A percentile compares a stretch with the other conserved stretches of the same genome.
Conservation (phyloP, 2,888 invertebrate species). For the Drosophila monieri region DNA sequence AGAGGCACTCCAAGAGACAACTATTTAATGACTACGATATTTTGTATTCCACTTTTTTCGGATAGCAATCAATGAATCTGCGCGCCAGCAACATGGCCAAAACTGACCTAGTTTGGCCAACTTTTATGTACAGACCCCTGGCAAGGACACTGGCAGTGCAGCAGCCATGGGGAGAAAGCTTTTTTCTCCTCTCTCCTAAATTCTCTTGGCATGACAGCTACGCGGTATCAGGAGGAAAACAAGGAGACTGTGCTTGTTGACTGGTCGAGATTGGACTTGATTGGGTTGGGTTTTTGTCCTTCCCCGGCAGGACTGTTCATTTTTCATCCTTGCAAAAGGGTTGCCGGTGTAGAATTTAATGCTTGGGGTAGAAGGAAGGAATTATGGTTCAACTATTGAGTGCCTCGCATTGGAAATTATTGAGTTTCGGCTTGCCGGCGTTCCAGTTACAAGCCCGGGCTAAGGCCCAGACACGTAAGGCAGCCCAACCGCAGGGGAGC, state of each 20-base stretch:
- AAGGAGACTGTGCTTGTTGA: slow-evolving; percentile 15
- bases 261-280: slow-evolving; percentile 29
- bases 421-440: slow-evolving; percentile 20
- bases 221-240: slow-evolving; percentile 25
- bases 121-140: slow-evolving; percentile 11
- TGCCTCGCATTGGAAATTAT: slow-evolving; percentile 30
- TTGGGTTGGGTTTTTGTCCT: slow-evolving; percentile 8
- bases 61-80: slow-evolving; percentile 63
- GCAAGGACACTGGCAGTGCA: slow-evolving; percentile 67
- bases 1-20: too few species aligned
- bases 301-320: slow-evolving; percentile 4
- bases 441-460: slow-evolving; percentile 14
- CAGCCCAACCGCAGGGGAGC: slow-evolving; percentile 22
- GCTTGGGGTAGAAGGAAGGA: neutral
- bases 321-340: slow-evolving; percentile 28
- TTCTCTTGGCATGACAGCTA: slow-evolving; percentile 20
- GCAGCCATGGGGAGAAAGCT: slow-evolving; percentile 1
- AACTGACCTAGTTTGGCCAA: slow-evolving; percentile 67
- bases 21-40: too few species aligned
- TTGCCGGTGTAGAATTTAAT: slow-evolving; percentile 2
- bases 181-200: slow-evolving; percentile 13
- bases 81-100: slow-evolving; percentile 49
- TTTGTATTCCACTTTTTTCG: slow-evolving; percentile 28
- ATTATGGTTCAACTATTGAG: slow-evolving; percentile 25
- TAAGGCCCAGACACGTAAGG: slow-evolving; percentile 1